Evolutionary conservation across 2,888 invertebrate genomes (phyloP).

Genomic region (Pseudococcus viburni): DNA sequence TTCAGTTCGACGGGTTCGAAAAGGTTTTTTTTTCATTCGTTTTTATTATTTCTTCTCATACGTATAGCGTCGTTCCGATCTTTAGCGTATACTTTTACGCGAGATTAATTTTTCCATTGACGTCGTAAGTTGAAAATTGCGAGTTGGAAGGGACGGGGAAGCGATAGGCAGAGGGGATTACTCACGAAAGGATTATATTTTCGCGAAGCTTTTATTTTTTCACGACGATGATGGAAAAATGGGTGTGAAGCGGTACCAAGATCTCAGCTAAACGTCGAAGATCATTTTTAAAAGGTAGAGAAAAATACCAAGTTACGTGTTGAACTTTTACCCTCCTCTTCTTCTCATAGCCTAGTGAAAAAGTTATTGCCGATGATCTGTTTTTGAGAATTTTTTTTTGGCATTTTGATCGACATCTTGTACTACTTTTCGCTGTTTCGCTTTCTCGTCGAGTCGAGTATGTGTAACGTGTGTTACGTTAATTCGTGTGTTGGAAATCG

Average conservation of each 20-base stretch:
- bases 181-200: constrained; percentile 17
- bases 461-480: constrained; percentile 7
- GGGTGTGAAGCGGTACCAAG: not conserved
- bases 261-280: constrained; percentile 8
- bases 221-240: not conserved
- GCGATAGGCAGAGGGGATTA: not conserved
- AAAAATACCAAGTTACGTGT: not conserved
- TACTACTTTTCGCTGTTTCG: not conserved
- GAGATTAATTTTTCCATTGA: constrained; percentile 43
- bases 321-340: not conserved
- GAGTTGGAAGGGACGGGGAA: not conserved
- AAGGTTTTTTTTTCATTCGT: not conserved
- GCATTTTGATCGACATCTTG: constrained; percentile 1
- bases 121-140: constrained; percentile 19
- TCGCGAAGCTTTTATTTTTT: constrained; percentile 31
- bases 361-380: not conserved
- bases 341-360: not conserved
- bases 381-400: not conserved
- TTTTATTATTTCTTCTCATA: not conserved
- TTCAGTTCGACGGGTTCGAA: not conserved
- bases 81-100: constrained; percentile 16
- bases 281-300: not conserved
- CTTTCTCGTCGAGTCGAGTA: not conserved
- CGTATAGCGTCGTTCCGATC: constrained; percentile 6
- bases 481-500: constrained; percentile 2